phyloP scores from a whole-genome alignment of 2,113 vertebrate genomes.

The Lichenostomus cassidix region DNA sequence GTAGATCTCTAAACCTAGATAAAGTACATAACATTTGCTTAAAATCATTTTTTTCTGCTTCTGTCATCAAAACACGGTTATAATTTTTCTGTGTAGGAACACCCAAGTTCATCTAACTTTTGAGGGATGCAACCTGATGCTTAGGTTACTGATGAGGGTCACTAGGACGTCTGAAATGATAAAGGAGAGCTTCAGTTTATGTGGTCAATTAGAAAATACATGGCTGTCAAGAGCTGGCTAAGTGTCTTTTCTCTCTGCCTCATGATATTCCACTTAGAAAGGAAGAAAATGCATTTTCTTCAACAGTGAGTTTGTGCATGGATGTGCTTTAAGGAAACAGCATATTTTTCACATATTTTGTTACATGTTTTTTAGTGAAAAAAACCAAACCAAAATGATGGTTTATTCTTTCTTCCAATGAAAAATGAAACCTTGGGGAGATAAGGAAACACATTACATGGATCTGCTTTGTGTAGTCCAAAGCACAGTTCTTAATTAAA shows the following conservation, averaged over 20 bases:
- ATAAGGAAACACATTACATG: neutral
- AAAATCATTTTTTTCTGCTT: constrained; percentile 15
- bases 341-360: neutral
- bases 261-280: neutral
- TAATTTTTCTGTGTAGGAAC: constrained; percentile 18
- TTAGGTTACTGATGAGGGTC: neutral
- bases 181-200: neutral
- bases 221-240: neutral
- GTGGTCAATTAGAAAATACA: neutral
- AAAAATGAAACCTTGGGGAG: constrained; percentile 35
- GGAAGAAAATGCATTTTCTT: neutral
- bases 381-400: neutral
- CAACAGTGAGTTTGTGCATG: neutral
- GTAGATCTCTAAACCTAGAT: constrained; percentile 53
- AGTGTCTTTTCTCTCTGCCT: neutral
- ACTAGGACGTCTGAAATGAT: neutral
- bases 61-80: neutral
- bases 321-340: neutral
- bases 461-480: constrained; percentile 21
- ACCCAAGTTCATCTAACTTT: neutral
- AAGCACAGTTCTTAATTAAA: constrained; percentile 5
- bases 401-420: neutral
- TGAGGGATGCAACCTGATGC: neutral
- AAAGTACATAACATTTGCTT: constrained; percentile 33
- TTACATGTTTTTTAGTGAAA: neutral